Percentiles rank a stretch among this genome's conserved stretches.
Evolutionary conservation across 2,797 vertebrate species (phyloP).

Genomic region (Betta splendens): DNA sequence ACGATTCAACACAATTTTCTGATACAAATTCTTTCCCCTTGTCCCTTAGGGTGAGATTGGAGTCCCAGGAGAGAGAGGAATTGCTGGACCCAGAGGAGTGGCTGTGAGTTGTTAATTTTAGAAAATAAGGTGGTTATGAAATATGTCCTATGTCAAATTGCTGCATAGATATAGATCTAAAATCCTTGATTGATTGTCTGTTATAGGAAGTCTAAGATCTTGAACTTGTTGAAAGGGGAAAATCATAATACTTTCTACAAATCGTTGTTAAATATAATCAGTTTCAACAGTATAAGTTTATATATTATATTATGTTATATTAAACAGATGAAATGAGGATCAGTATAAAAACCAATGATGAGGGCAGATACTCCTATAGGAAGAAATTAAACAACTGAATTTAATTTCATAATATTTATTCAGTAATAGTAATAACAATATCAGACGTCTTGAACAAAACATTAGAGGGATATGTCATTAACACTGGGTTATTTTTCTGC

Average conservation of each 20-base stretch:
- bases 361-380: too few relatives aligned
- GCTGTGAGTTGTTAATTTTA: slow-evolving; percentile 82
- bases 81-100: slow-evolving; percentile 90
- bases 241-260: too few relatives aligned
- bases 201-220: slow-evolving; percentile 6
- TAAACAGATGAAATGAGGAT: too few relatives aligned
- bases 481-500: neutral
- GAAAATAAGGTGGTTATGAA: neutral
- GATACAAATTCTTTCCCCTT: slow-evolving; percentile 26
- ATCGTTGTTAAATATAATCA: too few relatives aligned
- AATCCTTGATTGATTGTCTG: slow-evolving; percentile 8
- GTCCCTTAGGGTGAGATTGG: slow-evolving; percentile 88
- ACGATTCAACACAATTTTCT: slow-evolving; percentile 15
- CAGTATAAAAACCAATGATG: too few relatives aligned
- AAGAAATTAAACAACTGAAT: too few relatives aligned
- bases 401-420: too few relatives aligned
- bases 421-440: too few relatives aligned
- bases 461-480: neutral
- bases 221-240: slow-evolving; percentile 1
- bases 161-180: neutral
- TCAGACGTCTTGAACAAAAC: slow-evolving; percentile 1
- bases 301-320: too few relatives aligned
- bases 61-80: slow-evolving; percentile 89
- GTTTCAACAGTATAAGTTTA: too few relatives aligned
- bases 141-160: neutral